These are phyloP conservation scores for Hyposmocoma kahamanoa DNA, from an alignment of 1,140 invertebrate species.

Conservation along the genomic window DNA sequence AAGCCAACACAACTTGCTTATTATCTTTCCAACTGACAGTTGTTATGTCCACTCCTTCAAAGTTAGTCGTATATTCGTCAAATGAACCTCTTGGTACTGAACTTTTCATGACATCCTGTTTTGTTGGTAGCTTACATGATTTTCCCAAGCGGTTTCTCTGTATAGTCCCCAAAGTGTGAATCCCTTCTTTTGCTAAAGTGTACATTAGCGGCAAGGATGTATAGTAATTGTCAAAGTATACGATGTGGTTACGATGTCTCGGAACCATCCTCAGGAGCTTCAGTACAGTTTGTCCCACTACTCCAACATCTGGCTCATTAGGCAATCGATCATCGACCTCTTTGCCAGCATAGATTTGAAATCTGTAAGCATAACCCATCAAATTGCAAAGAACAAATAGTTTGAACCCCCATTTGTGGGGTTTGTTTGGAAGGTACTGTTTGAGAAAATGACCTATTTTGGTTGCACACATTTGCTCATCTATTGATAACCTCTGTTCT, in stretches of 20 bases:
- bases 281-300: background rate
- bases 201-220: background rate
- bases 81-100: slow-evolving; percentile 16
- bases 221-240: background rate
- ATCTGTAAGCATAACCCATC: slow-evolving; percentile 2
- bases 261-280: background rate
- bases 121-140: slow-evolving; percentile 16
- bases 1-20: slow-evolving; percentile 21
- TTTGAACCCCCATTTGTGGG: slow-evolving; percentile 1
- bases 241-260: background rate
- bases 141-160: slow-evolving; percentile 17
- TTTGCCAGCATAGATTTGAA: slow-evolving; percentile 6
- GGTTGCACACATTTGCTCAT: slow-evolving; percentile 22
- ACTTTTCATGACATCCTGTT: slow-evolving; percentile 14
- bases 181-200: slow-evolving; percentile 17
- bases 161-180: slow-evolving; percentile 14
- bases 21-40: slow-evolving; percentile 25
- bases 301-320: background rate
- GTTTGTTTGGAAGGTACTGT: slow-evolving; percentile 8
- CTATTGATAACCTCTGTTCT: slow-evolving; percentile 23
- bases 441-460: slow-evolving; percentile 1
- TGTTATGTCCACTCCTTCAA: slow-evolving; percentile 20
- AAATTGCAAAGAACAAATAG: slow-evolving; percentile 1
- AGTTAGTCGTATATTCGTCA: slow-evolving; percentile 20
- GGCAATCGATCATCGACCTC: background rate